phyloP scores from a whole-genome alignment of 2,888 invertebrate genomes.

The Helleia helle region DNA sequence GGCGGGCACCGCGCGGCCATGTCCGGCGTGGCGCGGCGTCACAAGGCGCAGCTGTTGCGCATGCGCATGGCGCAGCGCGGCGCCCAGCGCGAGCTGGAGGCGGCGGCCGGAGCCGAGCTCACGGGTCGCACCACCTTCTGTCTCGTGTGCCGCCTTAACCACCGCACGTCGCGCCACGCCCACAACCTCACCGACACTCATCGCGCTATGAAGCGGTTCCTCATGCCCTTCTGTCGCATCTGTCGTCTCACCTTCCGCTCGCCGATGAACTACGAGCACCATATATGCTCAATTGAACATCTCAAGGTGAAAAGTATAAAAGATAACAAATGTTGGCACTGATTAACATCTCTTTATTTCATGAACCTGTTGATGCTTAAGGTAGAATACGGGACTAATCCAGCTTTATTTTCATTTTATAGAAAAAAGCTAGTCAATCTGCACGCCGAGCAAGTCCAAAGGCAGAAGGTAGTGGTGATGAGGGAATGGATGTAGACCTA shows the following conservation, averaged over 20 bases:
- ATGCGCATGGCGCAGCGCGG: slow-evolving; percentile 87
- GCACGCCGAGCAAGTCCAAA: slow-evolving; percentile 61
- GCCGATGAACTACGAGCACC: slow-evolving; percentile 89
- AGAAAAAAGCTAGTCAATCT: slow-evolving; percentile 52
- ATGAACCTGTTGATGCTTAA: too few species aligned
- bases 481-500: slow-evolving; percentile 82
- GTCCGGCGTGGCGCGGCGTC: slow-evolving; percentile 81
- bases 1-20: slow-evolving; percentile 82
- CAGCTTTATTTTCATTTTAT: slow-evolving; percentile 12
- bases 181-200: slow-evolving; percentile 88
- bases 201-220: slow-evolving; percentile 87
- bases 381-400: too few species aligned
- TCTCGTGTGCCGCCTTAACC: slow-evolving; percentile 82
- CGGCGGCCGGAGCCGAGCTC: slow-evolving; percentile 76
- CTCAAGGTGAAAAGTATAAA: slow-evolving; percentile 76
- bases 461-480: slow-evolving; percentile 78
- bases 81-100: slow-evolving; percentile 85
- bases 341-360: slow-evolving; percentile 1
- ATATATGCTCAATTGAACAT: slow-evolving; percentile 86
- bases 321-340: too few species aligned
- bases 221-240: slow-evolving; percentile 86
- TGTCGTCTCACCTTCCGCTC: slow-evolving; percentile 86
- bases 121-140: slow-evolving; percentile 79
- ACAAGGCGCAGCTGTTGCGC: slow-evolving; percentile 81
- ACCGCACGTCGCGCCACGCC: slow-evolving; percentile 81